A percentile compares a stretch with the other conserved stretches of the same genome.
Conservation (phyloP, 2,797 vertebrate genomes). For the Nannoperca australis region DNA sequence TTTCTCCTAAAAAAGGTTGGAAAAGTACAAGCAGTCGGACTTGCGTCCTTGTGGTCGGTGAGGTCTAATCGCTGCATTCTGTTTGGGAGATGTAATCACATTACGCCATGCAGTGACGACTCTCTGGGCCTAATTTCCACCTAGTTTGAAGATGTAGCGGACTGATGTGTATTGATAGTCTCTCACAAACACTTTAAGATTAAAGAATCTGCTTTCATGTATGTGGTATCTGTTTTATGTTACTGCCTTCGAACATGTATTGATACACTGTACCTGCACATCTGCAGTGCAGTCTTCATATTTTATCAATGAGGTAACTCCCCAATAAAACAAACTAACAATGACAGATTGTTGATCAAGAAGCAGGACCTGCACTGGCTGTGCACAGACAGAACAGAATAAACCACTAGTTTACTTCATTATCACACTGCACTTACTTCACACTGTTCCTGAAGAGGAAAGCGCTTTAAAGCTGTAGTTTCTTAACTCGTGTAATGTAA, state of each 20-base stretch:
- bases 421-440: background rate
- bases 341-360: background rate
- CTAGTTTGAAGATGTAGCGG: constrained; percentile 50
- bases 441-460: background rate
- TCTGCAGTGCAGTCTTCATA: constrained; percentile 23
- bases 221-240: constrained; percentile 36
- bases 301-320: constrained; percentile 9
- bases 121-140: constrained; percentile 66
- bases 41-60: constrained; percentile 68
- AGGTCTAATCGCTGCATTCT: constrained; percentile 81
- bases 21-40: constrained; percentile 54
- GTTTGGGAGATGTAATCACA: constrained; percentile 82
- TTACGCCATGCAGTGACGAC: constrained; percentile 76
- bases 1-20: constrained; percentile 49
- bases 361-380: background rate
- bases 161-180: constrained; percentile 46
- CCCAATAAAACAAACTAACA: background rate
- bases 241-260: background rate
- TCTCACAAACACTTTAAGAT: constrained; percentile 29
- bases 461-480: background rate
- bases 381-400: constrained; percentile 2
- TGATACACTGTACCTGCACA: constrained; percentile 30
- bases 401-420: background rate
- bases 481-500: background rate
- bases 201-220: constrained; percentile 22